Evolutionary conservation across 2,888 invertebrate genomes (phyloP).

Genomic region (Parnassius apollo): DNA sequence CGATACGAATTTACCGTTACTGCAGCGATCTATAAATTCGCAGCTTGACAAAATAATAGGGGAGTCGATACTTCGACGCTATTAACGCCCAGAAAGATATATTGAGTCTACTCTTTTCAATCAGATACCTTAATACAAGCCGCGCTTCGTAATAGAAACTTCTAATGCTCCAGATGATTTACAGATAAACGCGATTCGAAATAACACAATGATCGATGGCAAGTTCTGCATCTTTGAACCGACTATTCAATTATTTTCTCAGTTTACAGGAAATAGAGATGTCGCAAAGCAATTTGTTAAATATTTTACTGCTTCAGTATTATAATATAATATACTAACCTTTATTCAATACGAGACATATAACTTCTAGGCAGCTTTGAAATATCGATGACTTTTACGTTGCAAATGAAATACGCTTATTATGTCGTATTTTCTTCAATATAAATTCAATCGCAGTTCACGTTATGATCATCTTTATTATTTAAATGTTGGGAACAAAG

Average conservation of each 20-base stretch:
- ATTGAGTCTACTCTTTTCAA: slow-evolving; percentile 73
- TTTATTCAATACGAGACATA: slow-evolving; percentile 45
- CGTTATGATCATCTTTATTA: not conserved
- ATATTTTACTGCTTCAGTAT: slow-evolving; percentile 9
- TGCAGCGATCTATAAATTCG: slow-evolving; percentile 72
- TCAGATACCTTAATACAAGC: slow-evolving; percentile 76
- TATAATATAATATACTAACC: slow-evolving; percentile 31
- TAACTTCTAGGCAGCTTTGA: slow-evolving; percentile 37
- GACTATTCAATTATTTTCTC: slow-evolving; percentile 1
- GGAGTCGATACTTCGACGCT: slow-evolving; percentile 70
- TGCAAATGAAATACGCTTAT: slow-evolving; percentile 40
- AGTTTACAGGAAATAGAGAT: slow-evolving; percentile 1
- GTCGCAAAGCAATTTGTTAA: slow-evolving; percentile 6
- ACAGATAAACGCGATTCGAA: slow-evolving; percentile 29
- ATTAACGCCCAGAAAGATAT: slow-evolving; percentile 79
- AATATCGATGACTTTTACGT: slow-evolving; percentile 51
- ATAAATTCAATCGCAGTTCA: not conserved
- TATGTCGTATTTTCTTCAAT: slow-evolving; percentile 1
- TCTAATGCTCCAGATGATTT: slow-evolving; percentile 35
- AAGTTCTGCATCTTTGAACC: slow-evolving; percentile 8
- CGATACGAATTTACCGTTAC: slow-evolving; percentile 64
- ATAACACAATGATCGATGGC: slow-evolving; percentile 11
- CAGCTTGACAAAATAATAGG: slow-evolving; percentile 80
- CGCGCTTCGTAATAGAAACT: slow-evolving; percentile 54
- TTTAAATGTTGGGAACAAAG: not conserved